phyloP scores from a whole-genome alignment of 2,888 invertebrate species.

The Cataglyphis livida region DNA sequence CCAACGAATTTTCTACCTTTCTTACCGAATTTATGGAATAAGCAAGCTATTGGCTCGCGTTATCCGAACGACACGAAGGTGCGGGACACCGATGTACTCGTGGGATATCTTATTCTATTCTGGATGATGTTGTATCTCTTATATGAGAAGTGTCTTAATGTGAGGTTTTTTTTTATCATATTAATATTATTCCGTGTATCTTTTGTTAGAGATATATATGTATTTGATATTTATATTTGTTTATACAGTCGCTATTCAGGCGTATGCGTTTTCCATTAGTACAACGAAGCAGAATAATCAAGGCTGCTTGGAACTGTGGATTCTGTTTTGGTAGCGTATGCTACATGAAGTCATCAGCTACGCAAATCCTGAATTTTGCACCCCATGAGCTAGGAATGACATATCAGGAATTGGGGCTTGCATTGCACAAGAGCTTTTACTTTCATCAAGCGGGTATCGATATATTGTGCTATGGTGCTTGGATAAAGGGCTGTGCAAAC shows the following conservation, averaged over 20 bases:
- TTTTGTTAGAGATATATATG: constrained; percentile 2
- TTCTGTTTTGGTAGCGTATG: constrained; percentile 75
- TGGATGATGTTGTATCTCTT: constrained; percentile 72
- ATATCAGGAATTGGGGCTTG: constrained; percentile 69
- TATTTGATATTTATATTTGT: constrained; percentile 13
- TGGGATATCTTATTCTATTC: constrained; percentile 69
- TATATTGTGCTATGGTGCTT: constrained; percentile 71
- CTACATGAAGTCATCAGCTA: constrained; percentile 67
- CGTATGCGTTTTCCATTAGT: constrained; percentile 74
- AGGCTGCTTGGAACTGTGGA: constrained; percentile 75
- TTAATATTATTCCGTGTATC: background rate
- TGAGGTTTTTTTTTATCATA: constrained; percentile 57
- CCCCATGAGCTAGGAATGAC: constrained; percentile 58
- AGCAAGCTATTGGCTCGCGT: constrained; percentile 44
- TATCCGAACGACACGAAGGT: constrained; percentile 51
- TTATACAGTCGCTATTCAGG: constrained; percentile 73
- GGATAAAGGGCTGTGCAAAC: constrained; percentile 75
- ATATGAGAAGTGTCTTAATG: constrained; percentile 76
- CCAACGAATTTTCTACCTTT: constrained; percentile 63
- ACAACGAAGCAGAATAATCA: constrained; percentile 73
- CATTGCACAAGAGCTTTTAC: constrained; percentile 77
- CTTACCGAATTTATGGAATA: constrained; percentile 64
- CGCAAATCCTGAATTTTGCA: constrained; percentile 55
- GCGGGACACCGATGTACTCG: constrained; percentile 61
- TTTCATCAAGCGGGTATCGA: constrained; percentile 74